Conservation (phyloP, 2,797 vertebrate genomes). For the Hyperoplus immaculatus region DNA sequence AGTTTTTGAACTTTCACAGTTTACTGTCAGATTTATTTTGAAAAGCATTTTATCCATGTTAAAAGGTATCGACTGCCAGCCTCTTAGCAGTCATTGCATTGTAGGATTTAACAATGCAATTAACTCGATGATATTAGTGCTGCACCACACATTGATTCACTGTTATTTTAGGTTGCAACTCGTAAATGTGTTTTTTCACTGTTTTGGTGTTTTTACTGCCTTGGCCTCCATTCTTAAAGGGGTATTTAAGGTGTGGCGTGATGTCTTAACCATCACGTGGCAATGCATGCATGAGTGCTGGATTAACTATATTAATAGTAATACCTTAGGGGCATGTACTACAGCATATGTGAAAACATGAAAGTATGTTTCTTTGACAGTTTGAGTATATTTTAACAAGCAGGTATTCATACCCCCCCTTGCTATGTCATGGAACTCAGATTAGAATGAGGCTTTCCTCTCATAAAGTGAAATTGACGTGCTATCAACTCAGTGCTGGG, state of each 20-base stretch:
- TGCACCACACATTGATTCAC: neutral
- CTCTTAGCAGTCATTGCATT: neutral
- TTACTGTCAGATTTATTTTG: neutral
- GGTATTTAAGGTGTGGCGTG: neutral
- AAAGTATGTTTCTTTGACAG: neutral
- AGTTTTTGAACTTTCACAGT: neutral
- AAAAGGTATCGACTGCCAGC: neutral
- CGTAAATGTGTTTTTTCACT: neutral
- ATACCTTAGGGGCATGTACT: neutral
- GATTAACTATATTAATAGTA: neutral
- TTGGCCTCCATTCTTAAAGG: neutral
- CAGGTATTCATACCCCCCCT: constrained; percentile 10
- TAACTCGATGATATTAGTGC: neutral
- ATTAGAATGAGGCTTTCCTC: constrained; percentile 9
- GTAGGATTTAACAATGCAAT: neutral
- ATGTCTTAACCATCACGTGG: neutral
- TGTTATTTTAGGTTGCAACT: neutral
- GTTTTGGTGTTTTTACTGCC: neutral
- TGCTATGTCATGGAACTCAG: constrained; percentile 5
- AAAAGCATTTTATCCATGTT: neutral
- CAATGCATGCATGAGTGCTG: neutral
- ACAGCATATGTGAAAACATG: neutral
- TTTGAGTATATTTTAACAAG: constrained; percentile 4
- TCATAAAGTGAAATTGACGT: constrained; percentile 19
- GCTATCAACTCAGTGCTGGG: constrained; percentile 40